Evolutionary conservation across 2,113 vertebrate species (phyloP).

Genomic region (Sporophila hypoxantha): DNA sequence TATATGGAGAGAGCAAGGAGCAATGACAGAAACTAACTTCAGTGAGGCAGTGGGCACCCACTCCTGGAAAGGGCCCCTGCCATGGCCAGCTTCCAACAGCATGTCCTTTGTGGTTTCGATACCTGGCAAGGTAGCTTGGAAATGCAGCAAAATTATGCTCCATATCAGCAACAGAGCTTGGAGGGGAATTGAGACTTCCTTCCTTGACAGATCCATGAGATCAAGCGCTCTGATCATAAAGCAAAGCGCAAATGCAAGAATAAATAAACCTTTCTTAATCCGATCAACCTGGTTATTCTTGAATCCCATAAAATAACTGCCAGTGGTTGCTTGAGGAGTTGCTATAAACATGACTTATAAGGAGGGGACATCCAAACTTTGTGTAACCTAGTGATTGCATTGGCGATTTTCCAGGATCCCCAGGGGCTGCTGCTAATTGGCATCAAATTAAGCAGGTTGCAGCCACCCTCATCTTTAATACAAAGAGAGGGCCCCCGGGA

Average conservation of each 20-base stretch:
- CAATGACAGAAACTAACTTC: neutral
- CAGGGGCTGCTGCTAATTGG: conserved; percentile 13
- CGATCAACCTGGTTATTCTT: conserved; percentile 17
- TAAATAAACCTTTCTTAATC: conserved; percentile 29
- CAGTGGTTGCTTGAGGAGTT: conserved; percentile 19
- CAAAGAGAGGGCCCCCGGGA: neutral
- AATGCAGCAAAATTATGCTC: neutral
- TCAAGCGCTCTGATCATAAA: neutral
- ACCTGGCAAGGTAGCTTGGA: neutral
- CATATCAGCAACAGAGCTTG: neutral
- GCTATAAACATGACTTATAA: conserved; percentile 19
- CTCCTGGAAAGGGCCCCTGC: neutral
- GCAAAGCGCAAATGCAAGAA: neutral
- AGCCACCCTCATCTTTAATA: conserved; percentile 23
- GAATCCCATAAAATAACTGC: conserved; percentile 21
- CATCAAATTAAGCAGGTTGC: conserved; percentile 29
- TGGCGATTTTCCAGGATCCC: conserved; percentile 8
- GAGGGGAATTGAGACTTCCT: neutral
- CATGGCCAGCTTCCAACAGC: neutral
- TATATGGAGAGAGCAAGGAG: neutral
- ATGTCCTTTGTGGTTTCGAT: neutral
- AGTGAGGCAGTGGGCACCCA: neutral
- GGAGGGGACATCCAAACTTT: conserved; percentile 23
- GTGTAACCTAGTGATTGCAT: neutral
- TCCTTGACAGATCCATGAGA: neutral